Evolutionary conservation across 2,113 vertebrate genomes (phyloP).

Genomic region (Paramisgurnus dabryanus): DNA sequence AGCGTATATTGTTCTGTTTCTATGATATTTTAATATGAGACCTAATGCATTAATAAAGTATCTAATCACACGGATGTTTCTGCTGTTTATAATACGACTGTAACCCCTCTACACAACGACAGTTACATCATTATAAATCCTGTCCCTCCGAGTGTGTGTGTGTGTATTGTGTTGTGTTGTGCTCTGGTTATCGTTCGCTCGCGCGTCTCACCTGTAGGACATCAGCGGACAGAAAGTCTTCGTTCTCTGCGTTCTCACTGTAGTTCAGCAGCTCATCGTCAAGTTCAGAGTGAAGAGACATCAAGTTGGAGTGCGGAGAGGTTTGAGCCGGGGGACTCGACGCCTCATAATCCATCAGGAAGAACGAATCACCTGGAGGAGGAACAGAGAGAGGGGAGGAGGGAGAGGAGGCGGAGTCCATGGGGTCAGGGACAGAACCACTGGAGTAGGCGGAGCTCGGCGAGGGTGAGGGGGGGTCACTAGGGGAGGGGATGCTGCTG

Average conservation of each 20-base stretch:
- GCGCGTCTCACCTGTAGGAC: conserved; percentile 75
- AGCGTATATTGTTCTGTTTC: too few relatives aligned
- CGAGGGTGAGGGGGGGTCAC: conserved; percentile 75
- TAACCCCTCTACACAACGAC: too few relatives aligned
- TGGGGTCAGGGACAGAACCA: conserved; percentile 67
- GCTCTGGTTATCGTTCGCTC: too few relatives aligned
- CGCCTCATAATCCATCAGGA: conserved; percentile 33
- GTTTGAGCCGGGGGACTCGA: background rate
- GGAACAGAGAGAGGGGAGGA: conserved; percentile 67
- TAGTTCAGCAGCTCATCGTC: conserved; percentile 72
- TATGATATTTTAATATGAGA: too few relatives aligned
- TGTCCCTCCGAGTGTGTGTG: too few relatives aligned
- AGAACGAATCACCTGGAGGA: conserved; percentile 58
- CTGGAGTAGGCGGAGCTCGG: conserved; percentile 85
- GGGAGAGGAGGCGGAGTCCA: conserved; percentile 60
- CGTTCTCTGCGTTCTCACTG: conserved; percentile 76
- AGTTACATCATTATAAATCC: too few relatives aligned
- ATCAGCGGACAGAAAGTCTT: conserved; percentile 72
- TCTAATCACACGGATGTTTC: too few relatives aligned
- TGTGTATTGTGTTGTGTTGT: too few relatives aligned
- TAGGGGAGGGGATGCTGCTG: conserved; percentile 82
- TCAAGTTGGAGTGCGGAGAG: background rate
- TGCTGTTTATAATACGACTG: too few relatives aligned
- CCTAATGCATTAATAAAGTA: too few relatives aligned
- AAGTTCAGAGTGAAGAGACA: conserved; percentile 39